Conservation (phyloP, 2,797 vertebrate genomes). For the Semaprochilodus insignis region DNA sequence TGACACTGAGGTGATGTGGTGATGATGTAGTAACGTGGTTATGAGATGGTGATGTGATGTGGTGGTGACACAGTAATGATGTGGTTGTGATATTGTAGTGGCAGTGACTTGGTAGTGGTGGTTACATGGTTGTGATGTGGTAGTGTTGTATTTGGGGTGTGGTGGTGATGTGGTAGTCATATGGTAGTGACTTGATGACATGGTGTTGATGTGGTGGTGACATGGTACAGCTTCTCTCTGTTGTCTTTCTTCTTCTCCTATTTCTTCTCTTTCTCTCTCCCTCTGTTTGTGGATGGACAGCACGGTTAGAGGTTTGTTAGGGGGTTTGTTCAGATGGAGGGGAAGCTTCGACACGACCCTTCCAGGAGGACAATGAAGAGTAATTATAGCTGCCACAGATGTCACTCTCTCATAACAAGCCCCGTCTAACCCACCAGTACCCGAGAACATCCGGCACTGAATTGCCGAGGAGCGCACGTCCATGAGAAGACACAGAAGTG, state of each 20-base stretch:
- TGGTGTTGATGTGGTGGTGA: too few species aligned
- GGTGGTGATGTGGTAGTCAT: too few species aligned
- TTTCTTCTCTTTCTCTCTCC: not conserved
- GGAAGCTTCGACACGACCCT: not conserved
- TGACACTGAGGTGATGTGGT: too few species aligned
- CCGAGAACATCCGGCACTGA: not conserved
- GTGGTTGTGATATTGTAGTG: too few species aligned
- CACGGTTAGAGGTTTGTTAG: not conserved
- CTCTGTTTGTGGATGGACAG: not conserved
- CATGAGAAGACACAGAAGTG: not conserved
- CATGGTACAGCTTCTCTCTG: not conserved
- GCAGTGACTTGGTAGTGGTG: too few species aligned
- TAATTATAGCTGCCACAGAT: not conserved
- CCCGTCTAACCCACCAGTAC: not conserved
- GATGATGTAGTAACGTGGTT: too few species aligned
- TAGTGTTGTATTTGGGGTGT: too few species aligned
- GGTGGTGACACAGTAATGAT: too few species aligned
- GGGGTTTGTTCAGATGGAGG: not conserved
- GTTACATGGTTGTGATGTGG: too few species aligned
- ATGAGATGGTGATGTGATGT: too few species aligned
- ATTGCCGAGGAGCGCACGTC: not conserved
- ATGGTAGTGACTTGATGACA: too few species aligned
- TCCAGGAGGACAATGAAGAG: not conserved
- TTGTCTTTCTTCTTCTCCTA: not conserved
- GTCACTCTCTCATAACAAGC: not conserved